Evolutionary conservation across 2,888 invertebrate species (phyloP), one percentile per base, ranked within the genome.

Genomic region (Parnassius smintheus): DNA sequence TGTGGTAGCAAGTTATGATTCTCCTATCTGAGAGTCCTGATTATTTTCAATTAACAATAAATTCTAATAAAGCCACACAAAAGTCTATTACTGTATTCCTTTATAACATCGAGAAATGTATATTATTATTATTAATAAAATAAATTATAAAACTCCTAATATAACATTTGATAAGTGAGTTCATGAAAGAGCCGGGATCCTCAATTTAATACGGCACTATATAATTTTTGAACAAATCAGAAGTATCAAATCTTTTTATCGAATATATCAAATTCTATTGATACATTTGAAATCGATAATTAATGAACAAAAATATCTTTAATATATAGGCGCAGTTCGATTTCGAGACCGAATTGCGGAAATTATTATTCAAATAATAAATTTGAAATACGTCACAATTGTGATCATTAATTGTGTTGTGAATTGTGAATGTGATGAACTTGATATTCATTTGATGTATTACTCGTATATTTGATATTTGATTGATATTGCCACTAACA

Each of bases 21-120:
- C 51, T n/a, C n/a, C n/a, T n/a, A n/a, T n/a, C n/a, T n/a, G n/a
- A n/a, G 57, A 52, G 63, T 25, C 59, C 52, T 42, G 60, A 68
- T 68, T 65, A 66, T 67, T 62, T 61, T 68, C 66, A 68, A 68
- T 67, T 67, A 64, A 41, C 62, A 59, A 64, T 65, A 63, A 68
- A 67, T 66, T 51, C 58, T 49, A 62, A 45, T 62, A 48, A 58
- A 56, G 66, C 55, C 62, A 65, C 65, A 61, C 44, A 49, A 59
- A 42, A 41, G 66, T 66, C 64, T 70, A 51, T 65, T 51, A 10
- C 25, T 58, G 22, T 51, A 25, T 35, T 35, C 4, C 7, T 35
- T 35, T 35, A 7, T 7, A 35, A 35, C 35, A 3, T 35, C 7
- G 35, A 35, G 35, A 35, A 35, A 35, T 7, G 7, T 35, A 35